Percentiles rank a stretch among this genome's conserved stretches.
Conservation (phyloP, 2,888 invertebrate genomes). For the Cataglyphis cursor region DNA sequence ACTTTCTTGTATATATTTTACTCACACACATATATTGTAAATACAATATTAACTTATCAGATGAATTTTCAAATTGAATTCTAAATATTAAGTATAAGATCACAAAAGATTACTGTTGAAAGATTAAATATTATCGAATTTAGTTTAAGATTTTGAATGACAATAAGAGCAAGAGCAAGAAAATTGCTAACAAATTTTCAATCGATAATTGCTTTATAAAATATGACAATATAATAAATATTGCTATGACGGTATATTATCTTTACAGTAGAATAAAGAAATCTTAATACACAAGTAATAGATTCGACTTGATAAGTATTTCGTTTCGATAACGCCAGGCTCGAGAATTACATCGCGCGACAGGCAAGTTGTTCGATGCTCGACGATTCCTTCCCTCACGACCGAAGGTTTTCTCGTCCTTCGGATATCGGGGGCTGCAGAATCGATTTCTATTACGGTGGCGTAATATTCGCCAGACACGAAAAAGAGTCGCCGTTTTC, state of each 20-base stretch:
- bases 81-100: not conserved
- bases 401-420: slow-evolving; percentile 30
- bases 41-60: not conserved
- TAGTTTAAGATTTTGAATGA: not conserved
- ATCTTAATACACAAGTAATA: not conserved
- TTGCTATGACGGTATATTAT: not conserved
- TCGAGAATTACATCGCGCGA: slow-evolving; percentile 1
- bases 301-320: not conserved
- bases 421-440: slow-evolving; percentile 46
- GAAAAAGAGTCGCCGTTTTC: slow-evolving; percentile 74
- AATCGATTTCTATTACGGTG: slow-evolving; percentile 82
- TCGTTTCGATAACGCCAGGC: not conserved
- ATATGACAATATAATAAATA: too few species aligned
- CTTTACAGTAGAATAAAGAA: not conserved
- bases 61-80: not conserved
- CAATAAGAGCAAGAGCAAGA: not conserved
- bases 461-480: slow-evolving; percentile 81
- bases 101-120: not conserved
- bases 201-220: not conserved
- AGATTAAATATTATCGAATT: not conserved
- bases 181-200: not conserved
- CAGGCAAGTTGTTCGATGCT: slow-evolving; percentile 8
- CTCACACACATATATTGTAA: not conserved
- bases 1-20: not conserved
- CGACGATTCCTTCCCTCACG: slow-evolving; percentile 22